phyloP scores from a whole-genome alignment of 2,888 invertebrate species.

The Chironomus riparius region DNA sequence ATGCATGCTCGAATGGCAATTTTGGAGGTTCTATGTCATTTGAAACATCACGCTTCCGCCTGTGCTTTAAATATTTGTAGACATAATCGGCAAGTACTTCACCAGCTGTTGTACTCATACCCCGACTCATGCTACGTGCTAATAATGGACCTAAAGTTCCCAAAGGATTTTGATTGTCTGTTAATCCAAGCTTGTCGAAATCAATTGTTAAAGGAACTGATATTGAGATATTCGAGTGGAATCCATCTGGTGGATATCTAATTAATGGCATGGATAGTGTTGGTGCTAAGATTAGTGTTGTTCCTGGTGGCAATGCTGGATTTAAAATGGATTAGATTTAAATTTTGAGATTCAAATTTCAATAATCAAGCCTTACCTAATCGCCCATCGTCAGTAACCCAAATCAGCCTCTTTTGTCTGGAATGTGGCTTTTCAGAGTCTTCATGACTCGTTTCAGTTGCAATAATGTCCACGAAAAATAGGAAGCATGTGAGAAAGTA shows the following conservation, averaged over 20 bases:
- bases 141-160: slow-evolving; percentile 69
- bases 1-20: slow-evolving; percentile 44
- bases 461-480: neutral
- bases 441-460: neutral
- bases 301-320: slow-evolving; percentile 74
- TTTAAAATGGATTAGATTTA: too few relatives aligned
- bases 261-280: slow-evolving; percentile 75
- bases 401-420: slow-evolving; percentile 70
- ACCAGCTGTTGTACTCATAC: slow-evolving; percentile 65
- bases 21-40: slow-evolving; percentile 37
- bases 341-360: too few relatives aligned
- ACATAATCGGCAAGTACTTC: slow-evolving; percentile 55
- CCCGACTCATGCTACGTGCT: slow-evolving; percentile 67
- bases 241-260: slow-evolving; percentile 75
- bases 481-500: neutral
- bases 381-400: slow-evolving; percentile 78
- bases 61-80: slow-evolving; percentile 51
- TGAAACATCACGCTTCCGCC: slow-evolving; percentile 34
- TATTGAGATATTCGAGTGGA: slow-evolving; percentile 73
- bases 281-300: slow-evolving; percentile 67
- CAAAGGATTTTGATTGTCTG: slow-evolving; percentile 82
- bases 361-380: neutral
- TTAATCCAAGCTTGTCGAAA: slow-evolving; percentile 73
- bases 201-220: slow-evolving; percentile 79
- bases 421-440: slow-evolving; percentile 51